A percentile compares a stretch with the other conserved stretches of the same genome.
Evolutionary conservation across 2,797 vertebrate genomes (phyloP).

Genomic region (Spizella passerina): DNA sequence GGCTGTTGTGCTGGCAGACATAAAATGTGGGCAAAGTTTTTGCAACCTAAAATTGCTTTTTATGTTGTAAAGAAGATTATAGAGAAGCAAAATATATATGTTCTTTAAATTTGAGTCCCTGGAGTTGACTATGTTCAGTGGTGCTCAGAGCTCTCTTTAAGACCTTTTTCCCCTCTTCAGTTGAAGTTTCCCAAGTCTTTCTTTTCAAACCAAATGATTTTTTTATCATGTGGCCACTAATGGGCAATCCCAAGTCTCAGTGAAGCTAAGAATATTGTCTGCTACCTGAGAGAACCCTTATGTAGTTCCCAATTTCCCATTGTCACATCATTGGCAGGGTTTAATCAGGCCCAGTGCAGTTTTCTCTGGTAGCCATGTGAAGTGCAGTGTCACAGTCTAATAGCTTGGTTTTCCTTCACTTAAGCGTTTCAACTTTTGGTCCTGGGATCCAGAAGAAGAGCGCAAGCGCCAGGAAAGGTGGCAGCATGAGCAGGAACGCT

Average conservation of each 20-base stretch:
- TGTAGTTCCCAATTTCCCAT: background rate
- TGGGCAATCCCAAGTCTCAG: background rate
- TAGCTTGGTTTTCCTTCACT: constrained; percentile 75
- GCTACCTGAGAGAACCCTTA: background rate
- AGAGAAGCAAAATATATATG: background rate
- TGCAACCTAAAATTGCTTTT: background rate
- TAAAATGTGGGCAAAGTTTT: background rate
- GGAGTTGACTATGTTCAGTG: background rate
- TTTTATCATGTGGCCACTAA: background rate
- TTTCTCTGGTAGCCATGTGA: background rate
- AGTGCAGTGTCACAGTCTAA: constrained; percentile 74
- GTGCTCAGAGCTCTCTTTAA: background rate
- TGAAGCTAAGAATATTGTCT: background rate
- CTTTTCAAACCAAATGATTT: background rate
- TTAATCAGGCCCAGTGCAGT: background rate
- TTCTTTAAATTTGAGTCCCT: background rate
- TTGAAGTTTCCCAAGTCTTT: background rate
- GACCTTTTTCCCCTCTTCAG: background rate
- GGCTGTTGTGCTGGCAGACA: background rate
- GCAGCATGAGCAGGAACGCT: constrained; percentile 94
- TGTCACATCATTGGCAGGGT: background rate
- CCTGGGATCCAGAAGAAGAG: constrained; percentile 97
- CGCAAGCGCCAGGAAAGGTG: constrained; percentile 93
- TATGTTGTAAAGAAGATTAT: background rate
- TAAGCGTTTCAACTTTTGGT: constrained; percentile 88